Conservation (phyloP, 2,797 vertebrate species). For the Threskiornis aethiopicus region DNA sequence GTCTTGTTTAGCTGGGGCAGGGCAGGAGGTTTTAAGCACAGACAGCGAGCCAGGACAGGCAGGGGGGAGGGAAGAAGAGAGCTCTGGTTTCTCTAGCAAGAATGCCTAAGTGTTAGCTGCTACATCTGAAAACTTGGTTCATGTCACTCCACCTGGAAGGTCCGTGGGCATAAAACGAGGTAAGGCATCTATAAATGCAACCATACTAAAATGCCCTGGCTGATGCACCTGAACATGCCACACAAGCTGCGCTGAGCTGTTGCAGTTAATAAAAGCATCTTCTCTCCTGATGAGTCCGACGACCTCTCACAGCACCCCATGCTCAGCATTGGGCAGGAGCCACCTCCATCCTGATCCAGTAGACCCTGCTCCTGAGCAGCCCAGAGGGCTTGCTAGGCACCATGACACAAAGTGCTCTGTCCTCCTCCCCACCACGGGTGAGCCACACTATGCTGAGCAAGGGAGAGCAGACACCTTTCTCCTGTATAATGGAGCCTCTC, state of each 20-base stretch:
- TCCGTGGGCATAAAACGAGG: not conserved
- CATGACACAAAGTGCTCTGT: accelerated
- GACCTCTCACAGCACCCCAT: not conserved
- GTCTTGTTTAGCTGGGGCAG: not conserved
- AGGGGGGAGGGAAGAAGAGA: not conserved
- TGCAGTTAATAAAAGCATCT: not conserved
- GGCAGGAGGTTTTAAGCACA: not conserved
- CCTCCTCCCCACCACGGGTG: not conserved
- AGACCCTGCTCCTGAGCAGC: not conserved
- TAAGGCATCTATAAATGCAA: not conserved
- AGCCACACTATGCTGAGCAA: not conserved
- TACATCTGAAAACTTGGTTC: not conserved
- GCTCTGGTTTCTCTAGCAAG: not conserved
- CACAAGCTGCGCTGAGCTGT: not conserved
- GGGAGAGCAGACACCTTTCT: not conserved
- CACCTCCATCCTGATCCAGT: not conserved
- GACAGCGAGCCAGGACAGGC: not conserved
- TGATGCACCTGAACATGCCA: not conserved
- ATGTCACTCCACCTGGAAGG: not conserved
- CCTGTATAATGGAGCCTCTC: slow-evolving; percentile 40
- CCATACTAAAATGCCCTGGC: not conserved
- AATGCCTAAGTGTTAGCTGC: not conserved
- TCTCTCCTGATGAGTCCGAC: not conserved
- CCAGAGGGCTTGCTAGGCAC: not conserved
- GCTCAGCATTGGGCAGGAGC: not conserved